A percentile compares a stretch with the other conserved stretches of the same genome.
phyloP scores from a whole-genome alignment of 2,888 invertebrate species.

The Digitonthophagus gazella region DNA sequence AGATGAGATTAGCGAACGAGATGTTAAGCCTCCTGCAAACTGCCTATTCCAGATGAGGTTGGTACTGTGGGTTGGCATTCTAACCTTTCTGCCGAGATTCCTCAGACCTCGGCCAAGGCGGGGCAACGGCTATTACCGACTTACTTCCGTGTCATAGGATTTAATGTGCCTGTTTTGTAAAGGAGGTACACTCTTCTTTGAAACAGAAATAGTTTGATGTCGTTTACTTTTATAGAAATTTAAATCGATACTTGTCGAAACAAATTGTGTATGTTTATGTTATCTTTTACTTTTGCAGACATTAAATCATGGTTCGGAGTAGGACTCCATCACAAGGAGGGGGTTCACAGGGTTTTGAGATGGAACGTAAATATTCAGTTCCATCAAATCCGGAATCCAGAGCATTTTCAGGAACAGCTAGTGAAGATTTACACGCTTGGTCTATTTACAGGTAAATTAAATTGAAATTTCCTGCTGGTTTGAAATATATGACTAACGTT shows the following conservation, averaged over 20 bases:
- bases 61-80: background rate
- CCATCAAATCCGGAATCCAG: slow-evolving; percentile 75
- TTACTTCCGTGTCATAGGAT: background rate
- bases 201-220: no score
- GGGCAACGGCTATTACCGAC: background rate
- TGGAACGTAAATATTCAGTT: slow-evolving; percentile 85
- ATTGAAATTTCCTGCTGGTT: no score
- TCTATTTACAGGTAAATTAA: slow-evolving; percentile 92
- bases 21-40: background rate
- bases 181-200: no score
- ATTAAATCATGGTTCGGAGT: slow-evolving; percentile 39
- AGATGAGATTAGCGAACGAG: background rate
- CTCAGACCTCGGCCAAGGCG: background rate
- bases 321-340: slow-evolving; percentile 46
- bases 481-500: no score
- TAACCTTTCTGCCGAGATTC: background rate
- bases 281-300: slow-evolving; percentile 20
- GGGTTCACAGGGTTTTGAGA: slow-evolving; percentile 60
- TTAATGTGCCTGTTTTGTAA: background rate
- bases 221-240: background rate
- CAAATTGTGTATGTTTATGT: no score
- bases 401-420: slow-evolving; percentile 74
- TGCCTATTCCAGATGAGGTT: background rate
- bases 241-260: no score
- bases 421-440: slow-evolving; percentile 94